Conservation (phyloP, 2,113 vertebrate genomes). For the Nanorana parkeri region DNA sequence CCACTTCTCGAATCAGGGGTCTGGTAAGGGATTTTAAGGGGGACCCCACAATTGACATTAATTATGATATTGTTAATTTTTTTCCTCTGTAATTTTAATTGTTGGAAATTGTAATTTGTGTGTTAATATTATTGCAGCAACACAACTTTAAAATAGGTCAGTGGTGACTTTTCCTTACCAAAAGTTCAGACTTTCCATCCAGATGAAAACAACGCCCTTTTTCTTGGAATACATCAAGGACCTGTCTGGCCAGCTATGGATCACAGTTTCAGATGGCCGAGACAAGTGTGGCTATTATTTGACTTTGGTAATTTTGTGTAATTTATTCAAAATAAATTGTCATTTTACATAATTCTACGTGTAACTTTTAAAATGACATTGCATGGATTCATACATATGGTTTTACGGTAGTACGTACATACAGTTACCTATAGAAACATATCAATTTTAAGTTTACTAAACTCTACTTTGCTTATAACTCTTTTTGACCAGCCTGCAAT, state of each 20-base stretch:
- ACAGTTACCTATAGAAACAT: no score
- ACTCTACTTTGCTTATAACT: no score
- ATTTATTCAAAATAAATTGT: background rate
- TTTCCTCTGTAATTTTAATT: background rate
- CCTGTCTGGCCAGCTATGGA: conserved; percentile 33
- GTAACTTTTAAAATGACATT: no score
- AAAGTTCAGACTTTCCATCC: conserved; percentile 40
- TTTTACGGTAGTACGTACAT: no score
- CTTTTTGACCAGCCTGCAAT: no score
- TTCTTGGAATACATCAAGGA: conserved; percentile 34
- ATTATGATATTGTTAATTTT: background rate
- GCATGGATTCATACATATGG: no score
- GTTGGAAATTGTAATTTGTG: background rate
- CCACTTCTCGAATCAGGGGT: no score
- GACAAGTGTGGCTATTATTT: conserved; percentile 23
- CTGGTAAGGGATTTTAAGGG: no score
- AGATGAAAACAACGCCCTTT: conserved; percentile 39
- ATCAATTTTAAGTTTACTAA: no score
- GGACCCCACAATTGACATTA: no score
- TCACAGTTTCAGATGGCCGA: background rate
- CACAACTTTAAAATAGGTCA: conserved; percentile 20
- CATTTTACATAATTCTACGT: no score
- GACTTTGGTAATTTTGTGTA: background rate
- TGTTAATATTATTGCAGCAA: background rate
- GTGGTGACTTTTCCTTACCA: conserved; percentile 6